These are phyloP conservation scores for Nephrotoma appendiculata DNA, from an alignment of 2,888 invertebrate species.

Conservation along the genomic window DNA sequence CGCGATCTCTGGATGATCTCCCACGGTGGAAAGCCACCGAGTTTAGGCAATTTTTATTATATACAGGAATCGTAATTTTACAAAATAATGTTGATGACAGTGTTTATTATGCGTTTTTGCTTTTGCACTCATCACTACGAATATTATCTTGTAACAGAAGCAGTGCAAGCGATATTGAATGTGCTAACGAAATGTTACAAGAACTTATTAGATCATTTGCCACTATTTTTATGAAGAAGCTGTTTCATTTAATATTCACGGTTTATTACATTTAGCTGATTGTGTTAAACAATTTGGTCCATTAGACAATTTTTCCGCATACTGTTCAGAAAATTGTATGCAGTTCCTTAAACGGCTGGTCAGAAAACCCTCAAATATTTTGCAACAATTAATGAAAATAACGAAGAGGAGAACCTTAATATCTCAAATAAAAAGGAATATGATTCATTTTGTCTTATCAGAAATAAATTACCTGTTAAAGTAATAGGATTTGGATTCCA, in stretches of 20 bases:
- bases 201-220: too few species aligned
- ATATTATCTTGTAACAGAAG: neutral
- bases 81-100: neutral
- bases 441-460: neutral
- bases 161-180: too few species aligned
- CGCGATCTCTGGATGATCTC: neutral
- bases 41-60: conserved; percentile 5
- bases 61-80: conserved; percentile 2
- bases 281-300: too few species aligned
- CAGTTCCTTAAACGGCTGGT: too few species aligned
- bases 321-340: too few species aligned
- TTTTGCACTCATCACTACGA: conserved; percentile 5
- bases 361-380: too few species aligned
- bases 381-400: neutral
- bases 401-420: neutral
- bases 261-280: too few species aligned
- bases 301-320: too few species aligned
- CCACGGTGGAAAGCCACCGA: conserved; percentile 7
- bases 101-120: conserved; percentile 2
- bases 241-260: too few species aligned
- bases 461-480: neutral
- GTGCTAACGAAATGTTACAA: too few species aligned
- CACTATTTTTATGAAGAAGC: too few species aligned
- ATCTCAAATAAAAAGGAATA: neutral
- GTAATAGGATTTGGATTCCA: neutral